Evolutionary conservation across 1,140 invertebrate genomes (phyloP).

Genomic region (Andricus grossulariae): DNA sequence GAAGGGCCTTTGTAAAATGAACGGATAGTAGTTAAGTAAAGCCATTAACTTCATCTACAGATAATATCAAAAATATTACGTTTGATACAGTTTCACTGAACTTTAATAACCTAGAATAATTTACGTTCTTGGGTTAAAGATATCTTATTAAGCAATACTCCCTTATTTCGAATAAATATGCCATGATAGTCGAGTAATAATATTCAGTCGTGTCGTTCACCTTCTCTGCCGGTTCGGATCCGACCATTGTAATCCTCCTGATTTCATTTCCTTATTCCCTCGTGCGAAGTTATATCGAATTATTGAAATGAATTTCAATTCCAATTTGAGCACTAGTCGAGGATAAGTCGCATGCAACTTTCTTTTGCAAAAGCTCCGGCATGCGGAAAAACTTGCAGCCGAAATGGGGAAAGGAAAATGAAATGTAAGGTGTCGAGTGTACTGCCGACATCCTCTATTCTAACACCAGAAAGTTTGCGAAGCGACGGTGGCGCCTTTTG

Average conservation of each 20-base stretch:
- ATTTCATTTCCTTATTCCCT: slow-evolving; percentile 12
- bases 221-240: neutral
- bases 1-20: no score
- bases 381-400: slow-evolving; percentile 26
- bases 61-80: no score
- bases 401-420: slow-evolving; percentile 11
- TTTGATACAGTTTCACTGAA: no score
- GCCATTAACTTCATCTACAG: no score
- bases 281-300: neutral
- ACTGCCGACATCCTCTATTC: slow-evolving; percentile 54
- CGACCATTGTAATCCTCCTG: slow-evolving; percentile 14
- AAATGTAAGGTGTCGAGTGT: slow-evolving; percentile 1
- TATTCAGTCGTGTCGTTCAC: neutral
- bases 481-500: slow-evolving; percentile 59
- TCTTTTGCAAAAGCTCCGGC: slow-evolving; percentile 1
- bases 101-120: no score
- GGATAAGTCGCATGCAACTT: slow-evolving; percentile 32
- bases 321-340: slow-evolving; percentile 12
- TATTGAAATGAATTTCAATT: slow-evolving; percentile 17
- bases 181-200: no score
- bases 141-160: no score
- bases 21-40: no score
- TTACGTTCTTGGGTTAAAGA: no score
- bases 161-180: no score
- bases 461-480: slow-evolving; percentile 63